Percentiles rank a stretch among this genome's conserved stretches.
phyloP scores from a whole-genome alignment of 2,888 invertebrate species.

The Drosophila rellima region DNA sequence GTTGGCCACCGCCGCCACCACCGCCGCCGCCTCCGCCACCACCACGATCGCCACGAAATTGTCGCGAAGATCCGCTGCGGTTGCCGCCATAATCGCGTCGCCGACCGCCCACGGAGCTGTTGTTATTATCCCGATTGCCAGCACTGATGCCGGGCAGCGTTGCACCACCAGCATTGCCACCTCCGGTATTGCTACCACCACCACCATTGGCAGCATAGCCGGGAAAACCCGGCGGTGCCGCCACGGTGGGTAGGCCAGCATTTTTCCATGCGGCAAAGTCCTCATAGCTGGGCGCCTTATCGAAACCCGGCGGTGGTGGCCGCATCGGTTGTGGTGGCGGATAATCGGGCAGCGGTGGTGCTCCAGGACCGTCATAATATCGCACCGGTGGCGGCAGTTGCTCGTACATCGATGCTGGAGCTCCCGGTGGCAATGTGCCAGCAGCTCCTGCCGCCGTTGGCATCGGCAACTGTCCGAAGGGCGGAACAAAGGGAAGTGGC shows the following conservation, averaged over 20 bases:
- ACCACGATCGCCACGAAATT: conserved; percentile 85
- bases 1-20: conserved; percentile 65
- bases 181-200: conserved; percentile 62
- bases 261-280: conserved; percentile 85
- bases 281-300: conserved; percentile 92
- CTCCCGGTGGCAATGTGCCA: conserved; percentile 84
- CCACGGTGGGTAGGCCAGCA: conserved; percentile 82
- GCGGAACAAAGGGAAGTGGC: conserved; percentile 93
- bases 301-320: conserved; percentile 87
- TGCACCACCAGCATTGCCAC: conserved; percentile 26
- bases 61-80: conserved; percentile 82
- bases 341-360: conserved; percentile 91
- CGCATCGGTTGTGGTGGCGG: conserved; percentile 87
- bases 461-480: conserved; percentile 89
- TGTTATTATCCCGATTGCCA: conserved; percentile 83
- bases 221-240: conserved; percentile 79
- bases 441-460: conserved; percentile 88
- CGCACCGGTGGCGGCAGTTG: conserved; percentile 91
- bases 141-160: conserved; percentile 42
- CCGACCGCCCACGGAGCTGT: conserved; percentile 83
- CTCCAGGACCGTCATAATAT: conserved; percentile 90
- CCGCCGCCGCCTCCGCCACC: conserved; percentile 58
- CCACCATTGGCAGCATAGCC: conserved; percentile 68
- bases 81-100: conserved; percentile 74
- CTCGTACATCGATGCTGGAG: conserved; percentile 86